Base-by-base conservation (phyloP, 2,888 invertebrate species). In the Cactoblastis cactorum region DNA sequence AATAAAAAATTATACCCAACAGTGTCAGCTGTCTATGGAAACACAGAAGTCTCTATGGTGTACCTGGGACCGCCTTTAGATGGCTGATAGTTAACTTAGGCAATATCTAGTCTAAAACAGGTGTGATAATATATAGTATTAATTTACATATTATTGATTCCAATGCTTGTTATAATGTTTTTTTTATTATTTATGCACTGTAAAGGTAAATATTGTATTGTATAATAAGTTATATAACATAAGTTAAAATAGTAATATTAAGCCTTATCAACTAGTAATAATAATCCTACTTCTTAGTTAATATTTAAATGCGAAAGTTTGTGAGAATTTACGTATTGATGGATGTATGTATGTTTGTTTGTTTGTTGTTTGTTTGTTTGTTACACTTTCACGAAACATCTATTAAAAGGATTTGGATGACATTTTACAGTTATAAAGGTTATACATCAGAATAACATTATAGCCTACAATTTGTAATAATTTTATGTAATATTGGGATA, bases 1-100 rank as follows among this genome's bases (percentile, higher is more conserved):
- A 95, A 96, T 74, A 97, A 96, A 77, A 95, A 94, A 80, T 91
- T 99, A 49, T 99, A 95, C 83, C 98, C 99, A 54, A 96, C 98
- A 54, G 96, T 98, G 49, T 98, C 98, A 45, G 98, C 98, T 54
- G 99, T 99, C 9, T 99, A 99, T 90, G 99, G 99, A 54, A 99
- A 99, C 80, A 99, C 98, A 45, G 98, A 99, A 92, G 98, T 99
- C 35, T 98, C 98, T 33, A 98, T 99, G 98, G 97, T 98, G 38
- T 99, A 99, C 83, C 90, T 98, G 68, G 99, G 99, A 59, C 94
- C 95, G 58, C 98, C 99, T n/a, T 83, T 97, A 72, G 98, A 98
- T 92, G 98, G 98, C 89, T 97, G 94, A 94, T 91, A 66, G 57
- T 62, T 45, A 67, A 63, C 53, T 14, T 38, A 53, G 43, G 38